A percentile compares a stretch with the other conserved stretches of the same genome.
These are phyloP conservation scores for Apantesis nais DNA, from an alignment of 2,888 invertebrate genomes.

Conservation along the genomic window DNA sequence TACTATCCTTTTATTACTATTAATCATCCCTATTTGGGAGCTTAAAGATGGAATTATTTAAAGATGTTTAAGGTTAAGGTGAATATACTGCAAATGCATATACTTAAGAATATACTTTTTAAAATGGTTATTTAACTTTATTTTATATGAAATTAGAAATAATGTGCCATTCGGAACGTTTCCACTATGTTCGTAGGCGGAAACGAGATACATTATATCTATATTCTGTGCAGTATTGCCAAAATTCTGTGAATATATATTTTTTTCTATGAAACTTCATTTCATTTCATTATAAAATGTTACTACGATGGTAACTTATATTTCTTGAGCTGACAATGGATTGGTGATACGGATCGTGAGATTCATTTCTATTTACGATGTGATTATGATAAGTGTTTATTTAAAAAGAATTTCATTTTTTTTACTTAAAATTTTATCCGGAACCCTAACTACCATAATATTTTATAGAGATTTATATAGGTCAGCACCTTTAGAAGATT, in stretches of 20 bases:
- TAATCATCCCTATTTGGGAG: neutral
- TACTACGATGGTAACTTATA: constrained; percentile 24
- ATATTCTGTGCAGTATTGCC: constrained; percentile 35
- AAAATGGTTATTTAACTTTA: neutral
- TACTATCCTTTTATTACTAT: neutral
- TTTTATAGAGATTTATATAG: too few species aligned
- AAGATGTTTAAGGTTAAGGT: neutral
- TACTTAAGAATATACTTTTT: neutral
- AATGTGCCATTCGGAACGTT: constrained; percentile 29
- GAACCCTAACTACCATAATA: neutral
- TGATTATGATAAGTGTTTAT: neutral
- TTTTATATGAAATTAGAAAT: neutral
- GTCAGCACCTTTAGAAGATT: neutral
- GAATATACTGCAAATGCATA: neutral
- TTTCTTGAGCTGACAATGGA: too few species aligned
- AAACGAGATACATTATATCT: constrained; percentile 21
- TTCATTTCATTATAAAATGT: constrained; percentile 27
- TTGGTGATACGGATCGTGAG: neutral
- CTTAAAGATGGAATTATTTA: neutral
- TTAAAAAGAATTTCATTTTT: neutral
- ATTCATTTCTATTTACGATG: neutral
- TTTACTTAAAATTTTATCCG: neutral
- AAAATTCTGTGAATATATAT: constrained; percentile 31
- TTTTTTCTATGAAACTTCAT: too few species aligned
- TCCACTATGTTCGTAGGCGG: constrained; percentile 18